Base-by-base conservation (phyloP, 2,888 invertebrate genomes). In the Orthosia gracilis region DNA sequence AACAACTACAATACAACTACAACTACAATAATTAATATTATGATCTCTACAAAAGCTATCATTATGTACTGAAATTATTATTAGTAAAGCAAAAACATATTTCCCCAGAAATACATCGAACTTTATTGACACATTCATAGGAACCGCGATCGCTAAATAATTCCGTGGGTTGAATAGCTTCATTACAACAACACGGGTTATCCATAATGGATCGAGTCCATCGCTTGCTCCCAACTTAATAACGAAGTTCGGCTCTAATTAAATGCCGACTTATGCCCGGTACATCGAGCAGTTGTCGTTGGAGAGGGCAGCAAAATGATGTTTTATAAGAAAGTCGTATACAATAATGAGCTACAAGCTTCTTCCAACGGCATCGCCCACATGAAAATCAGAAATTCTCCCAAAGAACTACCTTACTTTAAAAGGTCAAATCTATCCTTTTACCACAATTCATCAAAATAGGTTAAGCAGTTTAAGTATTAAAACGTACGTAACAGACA, bases 221-320 rank as follows among this genome's bases (percentile, higher is more conserved):
- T 88, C 87, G 87, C 83, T 76, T 73, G 87, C 85, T 80, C 55
- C 79, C 66, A 89, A 92, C 84, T 90, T 82, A 68, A 82, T 91
- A 93, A 93, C 92, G 91, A 89, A 92, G 90, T 94, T 94, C 80
- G 76, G 81, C 85, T 87, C 88, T 91, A 94, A 94, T 94, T 93
- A 93, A 92, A 93, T 87, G 89, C 89, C 86, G 91, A 91, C 93
- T 93, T 93, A 88, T 80, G 62, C 79, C 69, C 45, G 74, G 73
- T 73, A 85, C 86, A 82, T 76, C 21, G 76, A 86, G 64, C 21
- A 26, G 31, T 79, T 78, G 76, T 55, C 72, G 47, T 59, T 84
- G 86, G 86, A 86, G 69, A 58, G 21, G 86, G 80, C 62, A 86
- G 40, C 66, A 57, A 54, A 64, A 23, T 54, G 55, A 26, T 57